phyloP scores from a whole-genome alignment of 2,797 vertebrate genomes.

The Siniperca undulata region DNA sequence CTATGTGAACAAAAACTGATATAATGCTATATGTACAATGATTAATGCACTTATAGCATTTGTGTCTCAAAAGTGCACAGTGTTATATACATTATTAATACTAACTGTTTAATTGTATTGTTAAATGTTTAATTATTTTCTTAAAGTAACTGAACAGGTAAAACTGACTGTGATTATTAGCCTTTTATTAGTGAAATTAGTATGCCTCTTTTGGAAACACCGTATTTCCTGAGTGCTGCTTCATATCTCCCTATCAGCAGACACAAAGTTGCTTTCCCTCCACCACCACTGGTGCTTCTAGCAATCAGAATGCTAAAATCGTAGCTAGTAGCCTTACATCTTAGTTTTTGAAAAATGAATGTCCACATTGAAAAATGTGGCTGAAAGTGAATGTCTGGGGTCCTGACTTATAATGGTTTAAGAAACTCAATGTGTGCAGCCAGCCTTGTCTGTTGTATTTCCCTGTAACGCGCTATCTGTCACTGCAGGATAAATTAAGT shows the following conservation, averaged over 20 bases:
- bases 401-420: slow-evolving; percentile 23
- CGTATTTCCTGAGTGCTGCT: background rate
- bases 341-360: background rate
- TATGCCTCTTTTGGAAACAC: background rate
- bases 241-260: background rate
- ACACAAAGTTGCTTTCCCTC: background rate
- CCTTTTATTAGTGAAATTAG: background rate
- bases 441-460: slow-evolving; percentile 23
- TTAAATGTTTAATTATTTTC: background rate
- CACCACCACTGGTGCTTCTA: background rate
- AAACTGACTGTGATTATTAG: background rate
- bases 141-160: background rate
- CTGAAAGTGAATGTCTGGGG: background rate
- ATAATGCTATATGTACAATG: background rate
- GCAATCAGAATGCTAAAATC: background rate
- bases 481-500: slow-evolving; percentile 64
- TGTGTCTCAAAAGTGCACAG: background rate
- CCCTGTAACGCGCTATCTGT: slow-evolving; percentile 46
- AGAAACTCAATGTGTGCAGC: slow-evolving; percentile 34
- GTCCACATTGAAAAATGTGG: background rate
- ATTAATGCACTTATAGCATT: background rate
- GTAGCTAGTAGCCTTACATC: background rate
- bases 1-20: background rate
- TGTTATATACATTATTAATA: background rate
- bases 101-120: background rate